Conservation (phyloP, 2,797 vertebrate genomes). For the Acanthornis magna region DNA sequence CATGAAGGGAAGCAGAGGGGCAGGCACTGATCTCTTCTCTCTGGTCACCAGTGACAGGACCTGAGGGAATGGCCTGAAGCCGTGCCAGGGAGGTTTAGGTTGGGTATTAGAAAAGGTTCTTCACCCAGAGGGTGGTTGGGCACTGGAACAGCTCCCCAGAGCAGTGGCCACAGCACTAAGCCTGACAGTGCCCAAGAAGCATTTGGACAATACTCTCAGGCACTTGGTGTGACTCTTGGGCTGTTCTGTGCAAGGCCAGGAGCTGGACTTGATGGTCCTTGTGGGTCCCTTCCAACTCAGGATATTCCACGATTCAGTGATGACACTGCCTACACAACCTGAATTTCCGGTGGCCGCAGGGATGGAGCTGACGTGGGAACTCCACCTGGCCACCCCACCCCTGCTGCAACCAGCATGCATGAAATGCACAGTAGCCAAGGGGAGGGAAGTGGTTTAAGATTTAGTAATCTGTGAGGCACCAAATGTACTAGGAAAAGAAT, state of each 20-base stretch:
- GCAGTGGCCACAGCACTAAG: neutral
- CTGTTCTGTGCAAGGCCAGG: neutral
- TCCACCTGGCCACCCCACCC: neutral
- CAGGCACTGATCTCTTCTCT: neutral
- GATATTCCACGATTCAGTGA: neutral
- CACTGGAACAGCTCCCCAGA: neutral
- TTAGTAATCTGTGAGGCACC: neutral
- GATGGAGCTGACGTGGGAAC: neutral
- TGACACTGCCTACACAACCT: too few species aligned
- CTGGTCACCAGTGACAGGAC: neutral
- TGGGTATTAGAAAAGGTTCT: neutral
- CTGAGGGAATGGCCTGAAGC: rapidly evolving
- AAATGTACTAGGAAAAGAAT: neutral
- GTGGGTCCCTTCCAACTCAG: neutral
- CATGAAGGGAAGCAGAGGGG: neutral
- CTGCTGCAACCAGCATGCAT: neutral
- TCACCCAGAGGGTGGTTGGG: neutral
- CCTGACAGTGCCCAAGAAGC: rapidly evolving
- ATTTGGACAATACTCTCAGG: rapidly evolving
- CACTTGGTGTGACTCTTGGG: neutral
- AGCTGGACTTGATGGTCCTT: neutral
- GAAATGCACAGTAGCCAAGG: neutral
- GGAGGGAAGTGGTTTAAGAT: neutral
- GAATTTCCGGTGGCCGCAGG: neutral
- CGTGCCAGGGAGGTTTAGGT: neutral